Evolutionary conservation across 1,140 invertebrate species (phyloP).

Genomic region (Apolygus lucorum): DNA sequence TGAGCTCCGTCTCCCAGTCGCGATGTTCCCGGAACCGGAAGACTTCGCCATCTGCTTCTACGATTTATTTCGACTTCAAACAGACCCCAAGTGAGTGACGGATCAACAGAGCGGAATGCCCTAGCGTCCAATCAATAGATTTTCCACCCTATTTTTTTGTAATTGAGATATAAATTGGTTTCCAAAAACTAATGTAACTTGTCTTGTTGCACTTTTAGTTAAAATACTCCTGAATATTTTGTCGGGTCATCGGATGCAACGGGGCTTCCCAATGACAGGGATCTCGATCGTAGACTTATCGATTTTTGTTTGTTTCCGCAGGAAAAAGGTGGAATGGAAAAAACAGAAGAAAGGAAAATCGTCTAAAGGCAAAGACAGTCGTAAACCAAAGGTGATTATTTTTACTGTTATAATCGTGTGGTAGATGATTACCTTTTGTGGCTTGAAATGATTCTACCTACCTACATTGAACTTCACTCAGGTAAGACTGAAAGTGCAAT

Average conservation of each 20-base stretch:
- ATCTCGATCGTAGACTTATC: constrained; percentile 17
- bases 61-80: constrained; percentile 47
- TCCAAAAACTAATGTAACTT: no score
- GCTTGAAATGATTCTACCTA: no score
- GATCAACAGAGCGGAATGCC: neutral
- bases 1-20: neutral
- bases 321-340: constrained; percentile 45
- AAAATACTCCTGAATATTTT: constrained; percentile 5
- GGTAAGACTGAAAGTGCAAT: no score
- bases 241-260: constrained; percentile 20
- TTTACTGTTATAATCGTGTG: no score
- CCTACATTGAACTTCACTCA: no score
- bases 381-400: constrained; percentile 40
- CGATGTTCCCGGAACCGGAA: constrained; percentile 48
- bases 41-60: constrained; percentile 49
- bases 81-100: constrained; percentile 48
- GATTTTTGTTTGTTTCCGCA: constrained; percentile 34
- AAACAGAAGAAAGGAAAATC: constrained; percentile 44
- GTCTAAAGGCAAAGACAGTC: constrained; percentile 41
- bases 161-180: no score
- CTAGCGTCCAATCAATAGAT: neutral
- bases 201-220: constrained; percentile 16
- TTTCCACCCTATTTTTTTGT: no score
- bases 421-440: no score
- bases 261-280: neutral